Conservation (phyloP, 2,888 invertebrate genomes). For the Asteroscopus sphinx region DNA sequence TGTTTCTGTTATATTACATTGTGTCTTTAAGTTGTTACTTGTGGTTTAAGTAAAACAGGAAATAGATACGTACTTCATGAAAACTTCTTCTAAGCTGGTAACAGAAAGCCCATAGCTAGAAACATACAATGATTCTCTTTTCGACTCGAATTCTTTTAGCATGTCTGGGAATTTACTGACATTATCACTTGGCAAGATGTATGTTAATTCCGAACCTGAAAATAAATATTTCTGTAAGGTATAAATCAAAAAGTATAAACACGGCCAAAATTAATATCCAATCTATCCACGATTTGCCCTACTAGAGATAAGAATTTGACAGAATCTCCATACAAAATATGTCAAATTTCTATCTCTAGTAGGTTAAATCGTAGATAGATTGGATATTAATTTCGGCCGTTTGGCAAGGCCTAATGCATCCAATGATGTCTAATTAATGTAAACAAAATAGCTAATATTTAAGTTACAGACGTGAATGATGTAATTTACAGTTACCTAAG, state of each 20-base stretch:
- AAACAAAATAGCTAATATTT: slow-evolving; percentile 13
- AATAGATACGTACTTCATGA: slow-evolving; percentile 91
- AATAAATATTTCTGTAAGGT: slow-evolving; percentile 22
- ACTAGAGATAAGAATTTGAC: too few relatives aligned
- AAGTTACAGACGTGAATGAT: slow-evolving; percentile 17
- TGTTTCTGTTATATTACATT: not conserved
- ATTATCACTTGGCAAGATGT: slow-evolving; percentile 92
- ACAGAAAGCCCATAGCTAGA: slow-evolving; percentile 95
- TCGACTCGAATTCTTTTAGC: slow-evolving; percentile 92
- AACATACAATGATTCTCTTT: slow-evolving; percentile 90
- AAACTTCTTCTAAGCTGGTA: slow-evolving; percentile 97
- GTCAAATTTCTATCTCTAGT: too few relatives aligned
- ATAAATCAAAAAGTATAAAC: slow-evolving; percentile 16
- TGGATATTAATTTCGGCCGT: too few relatives aligned
- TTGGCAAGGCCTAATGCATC: slow-evolving; percentile 24
- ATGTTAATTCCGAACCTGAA: slow-evolving; percentile 93
- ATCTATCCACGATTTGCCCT: too few relatives aligned
- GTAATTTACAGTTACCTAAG: slow-evolving; percentile 9
- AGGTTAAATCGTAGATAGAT: too few relatives aligned
- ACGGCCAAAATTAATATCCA: too few relatives aligned
- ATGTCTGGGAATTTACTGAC: slow-evolving; percentile 92
- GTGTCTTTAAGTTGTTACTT: not conserved
- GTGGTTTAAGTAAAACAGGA: not conserved
- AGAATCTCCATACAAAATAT: too few relatives aligned
- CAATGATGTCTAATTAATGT: slow-evolving; percentile 23